These are phyloP conservation scores for Calcarius lapponicus DNA, from an alignment of 2,797 vertebrate species.

Conservation along the genomic window DNA sequence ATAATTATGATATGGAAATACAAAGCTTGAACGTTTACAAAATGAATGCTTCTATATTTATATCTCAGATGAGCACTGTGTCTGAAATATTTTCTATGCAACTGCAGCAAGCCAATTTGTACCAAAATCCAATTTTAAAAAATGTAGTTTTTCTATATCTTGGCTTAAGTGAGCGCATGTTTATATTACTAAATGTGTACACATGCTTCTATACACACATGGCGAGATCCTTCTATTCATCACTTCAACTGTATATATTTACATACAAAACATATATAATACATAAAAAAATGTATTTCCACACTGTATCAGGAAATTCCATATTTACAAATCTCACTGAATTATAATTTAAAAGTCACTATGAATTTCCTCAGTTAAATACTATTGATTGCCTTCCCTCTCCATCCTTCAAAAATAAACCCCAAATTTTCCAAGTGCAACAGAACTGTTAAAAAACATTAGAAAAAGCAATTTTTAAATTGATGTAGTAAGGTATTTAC, in stretches of 20 bases:
- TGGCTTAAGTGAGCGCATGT: background rate
- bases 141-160: background rate
- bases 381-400: background rate
- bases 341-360: background rate
- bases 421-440: background rate
- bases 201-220: background rate
- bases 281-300: background rate
- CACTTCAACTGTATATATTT: background rate
- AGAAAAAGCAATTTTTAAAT: background rate
- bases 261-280: background rate
- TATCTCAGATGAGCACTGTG: background rate
- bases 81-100: background rate
- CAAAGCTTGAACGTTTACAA: background rate
- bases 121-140: background rate
- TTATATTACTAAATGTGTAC: background rate
- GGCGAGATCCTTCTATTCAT: background rate
- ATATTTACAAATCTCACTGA: background rate
- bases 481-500: background rate
- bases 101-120: background rate
- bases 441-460: background rate
- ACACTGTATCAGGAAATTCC: background rate
- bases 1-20: background rate
- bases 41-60: background rate
- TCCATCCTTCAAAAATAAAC: background rate
- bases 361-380: background rate